Conservation (phyloP, 2,113 vertebrate genomes). For the Pyxicephalus adspersus region DNA sequence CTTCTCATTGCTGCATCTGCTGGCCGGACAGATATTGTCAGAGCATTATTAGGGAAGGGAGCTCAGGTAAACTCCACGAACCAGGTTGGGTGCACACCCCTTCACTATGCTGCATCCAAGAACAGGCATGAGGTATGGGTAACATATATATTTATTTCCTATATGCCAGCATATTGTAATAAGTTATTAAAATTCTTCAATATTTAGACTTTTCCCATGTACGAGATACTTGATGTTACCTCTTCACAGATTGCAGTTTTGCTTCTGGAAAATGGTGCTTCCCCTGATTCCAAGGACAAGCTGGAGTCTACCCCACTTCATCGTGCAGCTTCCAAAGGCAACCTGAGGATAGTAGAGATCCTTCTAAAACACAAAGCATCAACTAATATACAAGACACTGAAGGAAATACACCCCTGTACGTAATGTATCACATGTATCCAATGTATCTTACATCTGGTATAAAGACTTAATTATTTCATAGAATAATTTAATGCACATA, state of each 20-base stretch:
- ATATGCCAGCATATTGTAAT: too few species aligned
- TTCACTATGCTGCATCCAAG: conserved; percentile 96
- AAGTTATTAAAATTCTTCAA: too few species aligned
- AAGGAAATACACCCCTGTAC: conserved; percentile 96
- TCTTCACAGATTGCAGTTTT: conserved; percentile 84
- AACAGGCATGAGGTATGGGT: conserved; percentile 86
- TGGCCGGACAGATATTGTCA: conserved; percentile 90
- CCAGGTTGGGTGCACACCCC: conserved; percentile 91
- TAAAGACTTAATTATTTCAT: too few species aligned
- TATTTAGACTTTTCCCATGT: too few species aligned
- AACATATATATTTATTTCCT: background rate
- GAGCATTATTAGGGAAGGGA: conserved; percentile 82
- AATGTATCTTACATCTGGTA: too few species aligned
- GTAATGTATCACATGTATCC: conserved; percentile 57
- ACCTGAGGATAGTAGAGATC: conserved; percentile 89
- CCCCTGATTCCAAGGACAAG: conserved; percentile 89
- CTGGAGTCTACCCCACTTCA: conserved; percentile 89
- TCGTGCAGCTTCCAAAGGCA: conserved; percentile 91
- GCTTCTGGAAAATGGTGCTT: conserved; percentile 87
- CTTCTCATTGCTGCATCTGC: conserved; percentile 95
- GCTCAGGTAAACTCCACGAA: conserved; percentile 90
- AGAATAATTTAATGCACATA: too few species aligned
- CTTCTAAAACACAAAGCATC: conserved; percentile 91
- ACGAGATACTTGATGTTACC: background rate
- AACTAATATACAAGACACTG: conserved; percentile 90